These are phyloP conservation scores for Rhizoglyphus robini DNA, from an alignment of 1,140 invertebrate species.

Conservation along the genomic window DNA sequence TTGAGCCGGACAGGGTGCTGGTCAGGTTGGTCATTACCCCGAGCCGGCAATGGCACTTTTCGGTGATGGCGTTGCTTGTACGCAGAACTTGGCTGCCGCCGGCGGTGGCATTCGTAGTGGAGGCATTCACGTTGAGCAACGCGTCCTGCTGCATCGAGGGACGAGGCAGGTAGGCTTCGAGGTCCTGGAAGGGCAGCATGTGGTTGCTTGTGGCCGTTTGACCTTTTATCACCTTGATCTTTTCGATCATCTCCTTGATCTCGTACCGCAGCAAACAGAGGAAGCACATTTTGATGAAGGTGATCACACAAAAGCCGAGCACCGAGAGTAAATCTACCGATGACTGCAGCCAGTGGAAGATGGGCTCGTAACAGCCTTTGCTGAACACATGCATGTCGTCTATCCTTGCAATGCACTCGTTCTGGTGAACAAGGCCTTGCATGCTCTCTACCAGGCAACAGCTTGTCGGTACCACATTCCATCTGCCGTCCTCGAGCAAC, in stretches of 20 bases:
- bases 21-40: background rate
- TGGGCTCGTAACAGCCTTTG: constrained; percentile 50
- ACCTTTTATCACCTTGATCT: constrained; percentile 49
- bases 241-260: constrained; percentile 77
- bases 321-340: constrained; percentile 67
- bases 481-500: constrained; percentile 1
- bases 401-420: background rate
- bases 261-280: constrained; percentile 67
- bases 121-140: background rate
- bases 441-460: constrained; percentile 22
- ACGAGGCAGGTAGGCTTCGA: constrained; percentile 28
- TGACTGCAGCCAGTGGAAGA: constrained; percentile 55
- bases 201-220: constrained; percentile 28
- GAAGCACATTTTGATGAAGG: constrained; percentile 77
- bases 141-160: constrained; percentile 21
- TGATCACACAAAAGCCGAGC: constrained; percentile 71
- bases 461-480: constrained; percentile 25
- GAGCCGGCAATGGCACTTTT: constrained; percentile 12
- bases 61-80: background rate
- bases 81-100: background rate
- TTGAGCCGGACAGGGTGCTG: background rate
- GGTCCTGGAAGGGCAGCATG: constrained; percentile 28
- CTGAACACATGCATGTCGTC: constrained; percentile 1
- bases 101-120: background rate
- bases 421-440: background rate